Conservation (phyloP, 2,113 vertebrate genomes). For the Solea solea region DNA sequence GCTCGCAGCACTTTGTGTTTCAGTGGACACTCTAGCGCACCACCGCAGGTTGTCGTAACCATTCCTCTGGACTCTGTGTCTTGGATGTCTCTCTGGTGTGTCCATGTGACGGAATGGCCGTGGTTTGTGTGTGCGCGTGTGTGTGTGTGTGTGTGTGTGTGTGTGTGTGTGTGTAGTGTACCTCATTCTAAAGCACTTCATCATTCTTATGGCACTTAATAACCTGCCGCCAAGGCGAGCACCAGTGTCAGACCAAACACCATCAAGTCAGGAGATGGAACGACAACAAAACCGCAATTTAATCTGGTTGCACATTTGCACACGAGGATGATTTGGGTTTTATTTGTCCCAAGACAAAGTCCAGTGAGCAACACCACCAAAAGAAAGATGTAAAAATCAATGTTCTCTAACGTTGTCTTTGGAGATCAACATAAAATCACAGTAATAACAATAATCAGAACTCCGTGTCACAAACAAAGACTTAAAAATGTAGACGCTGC, state of each 20-base stretch:
- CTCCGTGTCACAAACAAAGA: too few relatives aligned
- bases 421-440: too few relatives aligned
- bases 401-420: too few relatives aligned
- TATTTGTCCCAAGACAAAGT: background rate
- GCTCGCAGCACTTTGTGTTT: background rate
- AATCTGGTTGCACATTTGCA: background rate
- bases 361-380: too few relatives aligned
- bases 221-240: constrained; percentile 72
- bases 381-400: too few relatives aligned
- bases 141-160: constrained; percentile 2
- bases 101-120: background rate
- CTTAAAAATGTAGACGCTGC: too few relatives aligned
- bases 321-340: background rate
- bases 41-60: background rate
- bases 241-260: background rate
- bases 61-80: background rate
- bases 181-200: constrained; percentile 61
- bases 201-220: constrained; percentile 73
- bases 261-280: background rate
- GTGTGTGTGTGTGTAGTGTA: constrained; percentile 10
- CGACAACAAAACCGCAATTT: background rate
- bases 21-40: constrained; percentile 1
- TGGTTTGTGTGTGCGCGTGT: too few relatives aligned
- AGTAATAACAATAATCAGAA: too few relatives aligned
- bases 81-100: background rate